Evolutionary conservation across 2,888 invertebrate species (phyloP).

Genomic region (Chloroclysta siterata): DNA sequence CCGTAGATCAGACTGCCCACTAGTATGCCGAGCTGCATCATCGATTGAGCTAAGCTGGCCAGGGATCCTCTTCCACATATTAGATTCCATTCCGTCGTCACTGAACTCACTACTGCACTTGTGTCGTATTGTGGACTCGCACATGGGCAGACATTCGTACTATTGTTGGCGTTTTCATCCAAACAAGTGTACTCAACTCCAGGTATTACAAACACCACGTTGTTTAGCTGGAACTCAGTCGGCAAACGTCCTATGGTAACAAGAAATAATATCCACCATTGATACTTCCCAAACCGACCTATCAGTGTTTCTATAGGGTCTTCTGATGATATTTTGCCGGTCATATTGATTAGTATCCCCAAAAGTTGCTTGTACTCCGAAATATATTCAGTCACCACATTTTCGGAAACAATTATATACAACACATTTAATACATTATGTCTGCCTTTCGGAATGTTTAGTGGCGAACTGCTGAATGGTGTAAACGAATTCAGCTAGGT

Average conservation of each 20-base stretch:
- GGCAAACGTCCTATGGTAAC: conserved; percentile 82
- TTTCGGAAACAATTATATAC: not conserved
- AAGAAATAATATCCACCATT: conserved; percentile 78
- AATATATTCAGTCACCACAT: not conserved
- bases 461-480: conserved; percentile 8
- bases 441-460: conserved; percentile 10
- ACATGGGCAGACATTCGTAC: conserved; percentile 73
- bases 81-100: conserved; percentile 86
- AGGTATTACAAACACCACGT: conserved; percentile 84
- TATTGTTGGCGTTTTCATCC: conserved; percentile 62
- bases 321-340: conserved; percentile 38
- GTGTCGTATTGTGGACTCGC: conserved; percentile 80
- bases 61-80: conserved; percentile 84
- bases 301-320: conserved; percentile 74
- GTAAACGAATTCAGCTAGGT: not conserved
- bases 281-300: conserved; percentile 83
- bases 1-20: conserved; percentile 83
- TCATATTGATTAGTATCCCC: conserved; percentile 18
- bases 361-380: not conserved
- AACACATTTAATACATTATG: not conserved
- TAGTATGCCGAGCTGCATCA: conserved; percentile 84
- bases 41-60: conserved; percentile 83
- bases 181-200: conserved; percentile 77
- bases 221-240: conserved; percentile 83
- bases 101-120: conserved; percentile 81